Evolutionary conservation across 1,140 invertebrate genomes (phyloP), one percentile per base, ranked within the genome.

Genomic region (Bombus balteatus): DNA sequence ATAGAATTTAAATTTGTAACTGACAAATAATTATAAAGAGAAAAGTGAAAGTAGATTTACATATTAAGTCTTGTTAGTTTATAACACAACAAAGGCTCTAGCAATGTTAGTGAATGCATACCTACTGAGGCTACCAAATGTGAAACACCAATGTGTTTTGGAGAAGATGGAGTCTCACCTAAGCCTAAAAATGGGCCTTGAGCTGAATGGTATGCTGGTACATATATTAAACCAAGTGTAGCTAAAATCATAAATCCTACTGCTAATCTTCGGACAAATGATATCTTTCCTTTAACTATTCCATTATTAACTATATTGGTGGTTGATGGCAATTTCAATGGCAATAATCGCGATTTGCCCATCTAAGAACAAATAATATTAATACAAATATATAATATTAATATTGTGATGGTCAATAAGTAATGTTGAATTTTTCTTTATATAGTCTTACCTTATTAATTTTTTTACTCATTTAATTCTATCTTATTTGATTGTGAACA

Each of bases 181-280:
- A 95, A 92, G 91, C 92, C 91, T 92, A 91, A 90, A 73, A 93
- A 91, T 85, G 94, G 93, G 78, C 91, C 92, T 85, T 95, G 94
- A 59, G 92, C 94, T 73, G 94, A 95, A 88, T 95, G 94, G 82
- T 95, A 95, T 32, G 94, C 94, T 87, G 94, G 94, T 62, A 95
- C 93, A 88, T 95, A 95, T 9, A 95, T 89, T 70, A 95, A 83
- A 81, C 92, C 94, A 62, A 95, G 79, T 53, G 90, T 91, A 84
- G 92, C 91, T 59, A 95, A 81, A 65, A 94, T 89, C 66, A 94
- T 90, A 89, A 94, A 95, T 90, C 93, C 92, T 84, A 95, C 74
- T 74, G 89, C 90, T 65, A 95, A 87, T 83, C 94, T 91, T 76
- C 91, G 92, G 37, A 94, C 74, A 89, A 95, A 95, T 37, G 94